A percentile compares a stretch with the other conserved stretches of the same genome.
Evolutionary conservation across 1,140 invertebrate species (phyloP).

Genomic region (Megalonaias nervosa): DNA sequence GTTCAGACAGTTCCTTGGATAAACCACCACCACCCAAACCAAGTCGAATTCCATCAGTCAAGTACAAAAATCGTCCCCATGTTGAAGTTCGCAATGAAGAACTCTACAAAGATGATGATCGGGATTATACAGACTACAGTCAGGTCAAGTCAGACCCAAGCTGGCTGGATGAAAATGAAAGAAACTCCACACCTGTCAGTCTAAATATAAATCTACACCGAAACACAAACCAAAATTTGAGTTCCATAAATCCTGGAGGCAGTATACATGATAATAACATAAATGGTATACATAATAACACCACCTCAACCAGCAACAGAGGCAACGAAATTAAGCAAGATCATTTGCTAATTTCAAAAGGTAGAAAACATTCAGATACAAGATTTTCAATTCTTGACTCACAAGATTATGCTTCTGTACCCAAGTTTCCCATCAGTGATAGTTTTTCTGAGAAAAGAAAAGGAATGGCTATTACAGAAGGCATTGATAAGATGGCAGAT

Average conservation of each 20-base stretch:
- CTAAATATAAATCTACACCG: constrained; percentile 2
- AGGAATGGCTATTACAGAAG: neutral
- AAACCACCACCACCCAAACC: constrained; percentile 81
- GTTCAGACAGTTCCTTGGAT: constrained; percentile 61
- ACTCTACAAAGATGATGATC: constrained; percentile 63
- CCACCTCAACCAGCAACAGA: neutral
- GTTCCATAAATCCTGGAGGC: neutral
- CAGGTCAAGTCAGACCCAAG: constrained; percentile 64
- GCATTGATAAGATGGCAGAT: constrained; percentile 13
- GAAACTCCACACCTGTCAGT: constrained; percentile 11
- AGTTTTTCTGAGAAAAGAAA: neutral
- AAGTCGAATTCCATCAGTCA: constrained; percentile 76
- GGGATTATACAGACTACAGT: constrained; percentile 67
- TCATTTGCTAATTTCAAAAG: constrained; percentile 18
- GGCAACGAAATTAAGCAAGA: constrained; percentile 20
- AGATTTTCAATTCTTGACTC: constrained; percentile 41
- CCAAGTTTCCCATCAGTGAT: constrained; percentile 34
- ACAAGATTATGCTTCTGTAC: constrained; percentile 39
- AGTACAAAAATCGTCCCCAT: constrained; percentile 59
- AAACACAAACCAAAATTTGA: constrained; percentile 18
- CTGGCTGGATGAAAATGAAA: constrained; percentile 42
- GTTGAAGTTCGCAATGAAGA: constrained; percentile 53
- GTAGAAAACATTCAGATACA: constrained; percentile 42
- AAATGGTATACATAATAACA: constrained; percentile 24
- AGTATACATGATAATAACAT: constrained; percentile 57